Evolutionary conservation across 2,797 vertebrate species (phyloP), one percentile per base, ranked within the genome.

Genomic region (Micropoecilia bifurca): DNA sequence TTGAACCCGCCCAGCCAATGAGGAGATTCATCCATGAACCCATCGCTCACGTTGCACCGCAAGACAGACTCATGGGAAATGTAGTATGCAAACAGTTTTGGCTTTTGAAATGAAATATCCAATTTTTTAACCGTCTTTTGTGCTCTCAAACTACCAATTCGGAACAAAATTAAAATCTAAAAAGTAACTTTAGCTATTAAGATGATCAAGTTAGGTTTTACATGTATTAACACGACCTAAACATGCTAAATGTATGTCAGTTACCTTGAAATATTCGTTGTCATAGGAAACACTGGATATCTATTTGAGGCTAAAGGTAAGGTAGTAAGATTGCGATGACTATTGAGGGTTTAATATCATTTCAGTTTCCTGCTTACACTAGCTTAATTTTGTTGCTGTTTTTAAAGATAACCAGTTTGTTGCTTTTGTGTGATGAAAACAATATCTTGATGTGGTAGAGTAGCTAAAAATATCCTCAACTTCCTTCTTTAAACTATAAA

Each of bases 31-130:
- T 63, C 47, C 2, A 33, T 1, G 0, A 0, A 14, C 0, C 9
- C 57, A 77, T 87, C 86, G 83, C 0, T 89, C 81, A 45, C 0
- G 1, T 0, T 10, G 0, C 10, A 28, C 3, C 2, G 1, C 0
- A 2, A 1, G 0, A 20, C 1, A 25, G 59, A 0, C 1, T 81
- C 75, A 45, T 87, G 87, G 90, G 89, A 90, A 83, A 81, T 83
- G 89, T 85, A 89, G 85, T 91, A 3, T 12, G 0, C 28, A 0
- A 25, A 47, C 5, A 57, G n/a, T 12, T 16, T 43, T 18, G 20
- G 47, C 12, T 36, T 50, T 9, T 36, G 20, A 9, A 22, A 13
- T 20, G 18, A 30, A 48, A 48, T 18, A 47, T 36, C 30, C 8
- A 1, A 13, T 14, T 36, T 53, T 50, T 30, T 36, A 36, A 63